Evolutionary conservation across 1,140 invertebrate genomes (phyloP), one percentile per base, ranked within the genome.

Genomic region (Trachelipus rathkii): DNA sequence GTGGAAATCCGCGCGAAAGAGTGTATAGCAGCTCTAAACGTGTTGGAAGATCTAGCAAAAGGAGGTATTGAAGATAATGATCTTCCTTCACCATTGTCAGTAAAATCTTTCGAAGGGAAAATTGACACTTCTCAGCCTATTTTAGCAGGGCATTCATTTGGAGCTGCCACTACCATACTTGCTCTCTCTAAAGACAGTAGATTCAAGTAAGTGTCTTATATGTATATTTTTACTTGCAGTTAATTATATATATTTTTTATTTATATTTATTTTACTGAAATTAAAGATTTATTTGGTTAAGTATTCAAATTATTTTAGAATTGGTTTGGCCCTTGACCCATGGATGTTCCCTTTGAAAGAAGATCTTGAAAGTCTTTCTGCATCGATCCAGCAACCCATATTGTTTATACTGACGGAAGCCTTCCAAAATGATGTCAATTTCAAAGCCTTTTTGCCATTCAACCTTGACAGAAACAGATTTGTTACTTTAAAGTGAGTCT

Each of bases 341-440:
- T 92, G 91, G 91, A 89, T 91, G 88, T 90, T 89, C 82, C 89
- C 91, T 0, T 82, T 91, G 44, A 89, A 89, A 82, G 79, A 75
- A 45, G 84, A 86, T 15, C 86, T 89, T 75, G 82, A 85, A 21
- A 79, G 85, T 2, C 73, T 90, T 0, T 85, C 86, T 72, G 70
- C 82, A 10, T 83, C 85, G 44, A 84, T 89, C 3, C 82, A 83
- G 15, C 87, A 90, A 82, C 89, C 89, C 10, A 81, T 90, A 11
- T 78, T 91, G 0, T 88, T 91, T 83, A 84, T 91, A 10, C 91
- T 90, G 83, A 88, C 89, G 46, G 88, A 90, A 82, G 88, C 87
- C n/a, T 91, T 91, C 83, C 89, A 91, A 82, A 89, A 89, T 78
- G 82, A 84, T 72, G 83, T 85, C 53, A 91, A 91, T 82, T 83